Percentiles rank a stretch among this genome's conserved stretches.
phyloP scores from a whole-genome alignment of 2,797 vertebrate species.

The Poecilia gillii region DNA sequence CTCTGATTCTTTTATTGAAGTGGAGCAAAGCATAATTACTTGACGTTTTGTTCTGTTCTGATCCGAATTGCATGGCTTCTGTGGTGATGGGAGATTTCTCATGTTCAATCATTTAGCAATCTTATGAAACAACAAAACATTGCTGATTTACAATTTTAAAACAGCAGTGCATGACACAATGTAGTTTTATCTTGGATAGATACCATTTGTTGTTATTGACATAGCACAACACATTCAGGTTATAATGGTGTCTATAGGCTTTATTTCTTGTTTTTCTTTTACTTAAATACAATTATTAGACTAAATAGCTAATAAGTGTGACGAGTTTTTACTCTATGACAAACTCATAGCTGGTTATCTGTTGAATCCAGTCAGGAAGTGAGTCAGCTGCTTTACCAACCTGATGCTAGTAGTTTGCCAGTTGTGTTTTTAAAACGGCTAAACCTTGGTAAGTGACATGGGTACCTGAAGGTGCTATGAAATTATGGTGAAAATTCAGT shows the following conservation, averaged over 20 bases:
- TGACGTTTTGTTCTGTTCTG: conserved; percentile 1
- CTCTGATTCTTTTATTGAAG: not conserved
- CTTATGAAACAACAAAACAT: not conserved
- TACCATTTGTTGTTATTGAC: not conserved
- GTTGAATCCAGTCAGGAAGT: not conserved
- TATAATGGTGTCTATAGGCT: too few species aligned
- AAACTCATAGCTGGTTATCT: not conserved
- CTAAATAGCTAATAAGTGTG: not conserved
- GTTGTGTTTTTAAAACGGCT: not conserved
- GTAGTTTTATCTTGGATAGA: not conserved
- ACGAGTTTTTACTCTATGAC: not conserved
- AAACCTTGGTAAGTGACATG: not conserved
- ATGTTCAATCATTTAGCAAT: not conserved
- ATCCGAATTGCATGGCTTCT: conserved; percentile 5
- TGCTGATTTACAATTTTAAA: not conserved
- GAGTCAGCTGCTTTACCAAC: not conserved
- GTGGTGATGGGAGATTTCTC: not conserved
- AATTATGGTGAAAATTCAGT: not conserved
- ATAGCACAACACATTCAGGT: too few species aligned
- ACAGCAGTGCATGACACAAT: not conserved
- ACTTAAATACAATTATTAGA: not conserved
- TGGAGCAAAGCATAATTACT: not conserved
- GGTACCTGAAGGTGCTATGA: not conserved
- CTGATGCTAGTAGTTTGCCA: not conserved
- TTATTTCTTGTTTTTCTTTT: not conserved